Evolutionary conservation across 1,140 invertebrate species (phyloP).

Genomic region (Trichonephila clavipes): DNA sequence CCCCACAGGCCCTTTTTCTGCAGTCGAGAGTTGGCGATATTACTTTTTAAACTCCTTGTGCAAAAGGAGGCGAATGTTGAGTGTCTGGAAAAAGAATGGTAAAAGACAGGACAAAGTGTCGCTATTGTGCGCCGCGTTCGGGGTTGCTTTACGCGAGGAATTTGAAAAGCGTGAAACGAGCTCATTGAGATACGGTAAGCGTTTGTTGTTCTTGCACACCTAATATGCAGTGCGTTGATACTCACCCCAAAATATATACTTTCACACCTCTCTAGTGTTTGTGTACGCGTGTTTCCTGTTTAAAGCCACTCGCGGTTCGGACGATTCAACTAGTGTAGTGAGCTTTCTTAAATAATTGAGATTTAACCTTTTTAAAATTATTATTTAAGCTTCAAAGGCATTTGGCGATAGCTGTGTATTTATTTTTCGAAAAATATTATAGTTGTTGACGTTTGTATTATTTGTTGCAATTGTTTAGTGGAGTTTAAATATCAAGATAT

Average conservation of each 20-base stretch:
- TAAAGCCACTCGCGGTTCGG: no score
- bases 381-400: no score
- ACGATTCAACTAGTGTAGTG: no score
- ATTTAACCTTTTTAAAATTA: no score
- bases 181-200: background rate
- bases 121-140: background rate
- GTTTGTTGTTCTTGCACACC: background rate
- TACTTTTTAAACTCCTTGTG: constrained; percentile 20
- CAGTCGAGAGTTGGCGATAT: background rate
- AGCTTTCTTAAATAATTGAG: no score
- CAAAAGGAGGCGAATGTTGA: background rate
- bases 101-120: background rate
- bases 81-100: background rate
- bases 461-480: no score
- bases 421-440: no score
- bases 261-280: background rate
- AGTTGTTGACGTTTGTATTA: no score
- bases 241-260: background rate
- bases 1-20: background rate
- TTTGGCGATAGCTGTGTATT: no score
- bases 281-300: no score
- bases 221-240: background rate
- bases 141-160: background rate
- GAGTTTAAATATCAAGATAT: no score
- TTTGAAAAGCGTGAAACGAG: constrained; percentile 14